These are phyloP conservation scores for Piaya cayana DNA, from an alignment of 2,113 vertebrate species.

Conservation along the genomic window DNA sequence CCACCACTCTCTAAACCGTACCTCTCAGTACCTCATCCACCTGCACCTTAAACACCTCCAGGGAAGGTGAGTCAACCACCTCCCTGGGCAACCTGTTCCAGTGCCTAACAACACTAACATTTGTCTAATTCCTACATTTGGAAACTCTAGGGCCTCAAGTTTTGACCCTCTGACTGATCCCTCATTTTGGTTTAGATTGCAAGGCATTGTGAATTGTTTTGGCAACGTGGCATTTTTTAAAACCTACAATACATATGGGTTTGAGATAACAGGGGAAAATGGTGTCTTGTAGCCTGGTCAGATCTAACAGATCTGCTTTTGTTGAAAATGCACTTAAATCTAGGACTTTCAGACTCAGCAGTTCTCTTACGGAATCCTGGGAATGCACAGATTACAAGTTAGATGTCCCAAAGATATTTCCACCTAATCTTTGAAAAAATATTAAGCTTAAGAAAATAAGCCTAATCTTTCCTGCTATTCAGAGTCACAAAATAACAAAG, in stretches of 20 bases:
- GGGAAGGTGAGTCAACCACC: too few relatives aligned
- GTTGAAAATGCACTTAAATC: not conserved
- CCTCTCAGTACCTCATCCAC: too few relatives aligned
- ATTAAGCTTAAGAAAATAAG: not conserved
- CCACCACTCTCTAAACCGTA: too few relatives aligned
- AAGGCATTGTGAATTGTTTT: not conserved
- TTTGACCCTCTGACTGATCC: not conserved
- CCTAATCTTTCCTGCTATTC: not conserved
- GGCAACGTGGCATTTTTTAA: fast-evolving
- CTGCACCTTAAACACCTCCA: too few relatives aligned
- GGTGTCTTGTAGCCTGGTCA: not conserved
- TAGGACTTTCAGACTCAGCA: not conserved
- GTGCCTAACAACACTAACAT: too few relatives aligned
- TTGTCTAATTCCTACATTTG: not conserved
- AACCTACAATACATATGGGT: not conserved
- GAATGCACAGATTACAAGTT: not conserved
- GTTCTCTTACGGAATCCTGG: not conserved
- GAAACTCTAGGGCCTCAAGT: not conserved
- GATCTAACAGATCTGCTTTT: not conserved
- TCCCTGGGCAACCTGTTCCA: too few relatives aligned
- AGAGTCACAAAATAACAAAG: not conserved
- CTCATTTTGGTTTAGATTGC: not conserved
- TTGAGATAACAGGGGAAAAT: not conserved
- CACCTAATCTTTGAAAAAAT: not conserved
- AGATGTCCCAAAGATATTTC: not conserved